These are phyloP conservation scores for Enteromius thamalakanensis DNA, from an alignment of 2,797 vertebrate species.

Conservation along the genomic window DNA sequence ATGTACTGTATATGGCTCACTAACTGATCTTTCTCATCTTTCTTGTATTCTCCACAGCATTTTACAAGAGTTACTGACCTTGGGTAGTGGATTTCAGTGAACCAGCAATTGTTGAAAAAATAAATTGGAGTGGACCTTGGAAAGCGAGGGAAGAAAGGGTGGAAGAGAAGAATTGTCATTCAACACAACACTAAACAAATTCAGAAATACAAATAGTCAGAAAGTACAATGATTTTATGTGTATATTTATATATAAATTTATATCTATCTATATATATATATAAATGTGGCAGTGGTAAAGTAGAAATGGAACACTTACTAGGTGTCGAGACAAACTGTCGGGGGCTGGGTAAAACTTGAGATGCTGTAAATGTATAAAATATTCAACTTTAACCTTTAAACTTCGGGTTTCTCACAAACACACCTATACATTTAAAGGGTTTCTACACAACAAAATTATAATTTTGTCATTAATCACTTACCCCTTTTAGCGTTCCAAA, in stretches of 20 bases:
- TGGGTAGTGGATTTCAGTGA: background rate
- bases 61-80: constrained; percentile 31
- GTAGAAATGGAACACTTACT: constrained; percentile 12
- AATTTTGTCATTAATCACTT: too few relatives aligned
- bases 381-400: constrained; percentile 1
- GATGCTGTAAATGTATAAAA: constrained; percentile 6
- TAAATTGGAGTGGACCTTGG: constrained; percentile 1
- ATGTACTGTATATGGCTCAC: background rate
- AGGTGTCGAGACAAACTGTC: background rate
- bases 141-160: background rate
- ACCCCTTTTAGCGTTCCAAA: too few relatives aligned
- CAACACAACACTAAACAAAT: background rate
- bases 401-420: background rate
- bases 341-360: background rate
- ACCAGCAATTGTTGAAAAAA: background rate
- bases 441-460: too few relatives aligned
- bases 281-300: background rate
- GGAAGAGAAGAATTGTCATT: constrained; percentile 1
- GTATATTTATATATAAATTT: background rate
- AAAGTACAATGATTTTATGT: background rate
- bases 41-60: background rate
- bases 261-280: background rate
- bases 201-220: constrained; percentile 1
- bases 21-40: background rate
- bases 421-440: background rate